These are phyloP conservation scores for Druon quercuslanigerum DNA, from an alignment of 1,140 invertebrate species.

Conservation along the genomic window DNA sequence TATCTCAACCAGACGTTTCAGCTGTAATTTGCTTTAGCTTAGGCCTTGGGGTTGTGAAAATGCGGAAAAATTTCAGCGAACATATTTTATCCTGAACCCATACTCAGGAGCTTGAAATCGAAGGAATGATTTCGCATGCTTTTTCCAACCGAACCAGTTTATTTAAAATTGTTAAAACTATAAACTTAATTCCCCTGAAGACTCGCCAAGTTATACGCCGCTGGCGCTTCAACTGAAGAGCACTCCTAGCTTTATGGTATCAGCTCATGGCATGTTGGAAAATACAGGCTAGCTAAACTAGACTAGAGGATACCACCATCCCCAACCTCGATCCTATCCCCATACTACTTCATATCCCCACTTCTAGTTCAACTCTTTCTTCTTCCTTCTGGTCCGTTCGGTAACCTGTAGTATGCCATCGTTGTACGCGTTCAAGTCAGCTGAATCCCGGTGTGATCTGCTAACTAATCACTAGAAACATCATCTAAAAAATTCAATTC, in stretches of 20 bases:
- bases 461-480: slow-evolving; percentile 9
- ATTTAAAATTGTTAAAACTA: too few relatives aligned
- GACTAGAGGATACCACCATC: slow-evolving; percentile 39
- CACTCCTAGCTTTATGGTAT: slow-evolving; percentile 46
- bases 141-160: too few relatives aligned
- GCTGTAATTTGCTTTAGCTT: too few relatives aligned
- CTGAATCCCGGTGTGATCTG: slow-evolving; percentile 31
- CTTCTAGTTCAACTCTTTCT: slow-evolving; percentile 41
- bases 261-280: not conserved
- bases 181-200: too few relatives aligned
- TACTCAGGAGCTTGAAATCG: too few relatives aligned
- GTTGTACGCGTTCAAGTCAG: slow-evolving; percentile 46
- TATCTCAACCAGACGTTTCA: too few relatives aligned
- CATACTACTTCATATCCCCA: slow-evolving; percentile 40
- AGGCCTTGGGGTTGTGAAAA: too few relatives aligned
- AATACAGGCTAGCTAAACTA: not conserved
- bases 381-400: slow-evolving; percentile 45
- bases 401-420: slow-evolving; percentile 42
- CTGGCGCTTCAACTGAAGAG: not conserved
- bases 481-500: not conserved
- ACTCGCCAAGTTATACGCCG: too few relatives aligned
- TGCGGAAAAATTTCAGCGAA: too few relatives aligned
- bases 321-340: slow-evolving; percentile 47
- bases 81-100: too few relatives aligned
- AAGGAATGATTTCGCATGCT: too few relatives aligned